Evolutionary conservation across 2,888 invertebrate genomes (phyloP), one percentile per base, ranked within the genome.

Genomic region (Physocephala rufipes): DNA sequence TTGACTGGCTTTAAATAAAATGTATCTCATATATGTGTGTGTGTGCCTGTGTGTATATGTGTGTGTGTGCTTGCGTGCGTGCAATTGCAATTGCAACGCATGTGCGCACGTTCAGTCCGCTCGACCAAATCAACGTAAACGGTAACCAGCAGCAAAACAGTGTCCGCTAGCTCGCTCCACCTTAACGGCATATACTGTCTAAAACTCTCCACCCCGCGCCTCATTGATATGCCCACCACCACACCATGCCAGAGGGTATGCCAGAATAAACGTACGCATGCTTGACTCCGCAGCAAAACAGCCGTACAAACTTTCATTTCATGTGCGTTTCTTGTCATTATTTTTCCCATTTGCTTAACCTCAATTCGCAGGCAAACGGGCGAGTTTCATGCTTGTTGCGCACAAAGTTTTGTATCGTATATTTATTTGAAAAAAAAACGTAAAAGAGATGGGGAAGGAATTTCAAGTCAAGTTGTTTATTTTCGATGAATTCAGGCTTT

Each of bases 41-140:
- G n/a, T n/a, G n/a, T n/a, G n/a, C n/a, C n/a, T n/a, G n/a, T n/a
- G n/a, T n/a, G n/a, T n/a, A n/a, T n/a, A n/a, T n/a, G n/a, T n/a
- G n/a, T 59, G 5, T n/a, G 28, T 12, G 19, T 28, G 24, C 16
- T 15, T 19, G 36, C 26, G 59, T 19, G 30, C 26, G 47, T 28
- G 47, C n/a, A 49, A 49, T 59, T 26, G 67, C 59, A 28, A 67
- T 45, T 59, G 67, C 67, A 43, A 80, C 80, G 79, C 79, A 79
- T 79, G 79, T 78, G 79, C 79, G 75, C 78, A 78, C 75, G 77
- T 77, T 78, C 71, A 70, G 73, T 73, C 77, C 80, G 79, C 78
- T 79, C 30, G 36, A 5, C 9, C 66, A 47, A 63, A 2, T 19
- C 66, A 24, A 5, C 63, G 47, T n/a, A n/a, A n/a, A n/a, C n/a